A percentile compares a stretch with the other conserved stretches of the same genome.
These are phyloP conservation scores for Thamnophis elegans DNA, from an alignment of 2,797 vertebrate genomes.

Conservation along the genomic window DNA sequence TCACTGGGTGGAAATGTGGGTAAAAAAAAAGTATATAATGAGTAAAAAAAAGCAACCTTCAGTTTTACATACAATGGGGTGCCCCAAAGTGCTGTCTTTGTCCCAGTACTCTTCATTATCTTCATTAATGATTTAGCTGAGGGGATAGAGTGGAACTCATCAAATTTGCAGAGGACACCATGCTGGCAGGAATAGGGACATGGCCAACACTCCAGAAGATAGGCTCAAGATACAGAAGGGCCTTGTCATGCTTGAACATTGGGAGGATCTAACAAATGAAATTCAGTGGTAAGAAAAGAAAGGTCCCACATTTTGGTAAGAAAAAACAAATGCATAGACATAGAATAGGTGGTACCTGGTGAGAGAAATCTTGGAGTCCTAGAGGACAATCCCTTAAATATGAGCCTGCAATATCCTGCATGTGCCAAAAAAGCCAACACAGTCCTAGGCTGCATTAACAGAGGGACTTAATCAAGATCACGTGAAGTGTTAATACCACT, in stretches of 20 bases:
- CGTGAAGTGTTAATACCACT: neutral
- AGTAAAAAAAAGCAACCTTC: neutral
- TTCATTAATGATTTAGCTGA: neutral
- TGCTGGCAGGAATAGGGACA: neutral
- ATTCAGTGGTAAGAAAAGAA: neutral
- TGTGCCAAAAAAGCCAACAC: neutral
- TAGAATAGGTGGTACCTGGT: neutral
- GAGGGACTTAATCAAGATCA: neutral
- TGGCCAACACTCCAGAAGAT: neutral
- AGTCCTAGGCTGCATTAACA: neutral
- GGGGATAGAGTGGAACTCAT: neutral
- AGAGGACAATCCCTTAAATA: neutral
- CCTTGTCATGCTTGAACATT: neutral
- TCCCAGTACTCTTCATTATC: neutral
- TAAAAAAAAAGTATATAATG: neutral
- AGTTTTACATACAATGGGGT: neutral
- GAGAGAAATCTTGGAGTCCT: neutral
- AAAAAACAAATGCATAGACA: neutral
- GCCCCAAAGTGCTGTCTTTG: neutral
- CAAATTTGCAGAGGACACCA: neutral
- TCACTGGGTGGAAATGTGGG: neutral
- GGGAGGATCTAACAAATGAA: neutral
- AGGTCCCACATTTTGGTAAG: neutral
- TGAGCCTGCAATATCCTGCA: neutral
- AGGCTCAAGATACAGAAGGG: neutral